Base-by-base conservation (phyloP, 2,113 vertebrate genomes). In the Ranitomeya variabilis region DNA sequence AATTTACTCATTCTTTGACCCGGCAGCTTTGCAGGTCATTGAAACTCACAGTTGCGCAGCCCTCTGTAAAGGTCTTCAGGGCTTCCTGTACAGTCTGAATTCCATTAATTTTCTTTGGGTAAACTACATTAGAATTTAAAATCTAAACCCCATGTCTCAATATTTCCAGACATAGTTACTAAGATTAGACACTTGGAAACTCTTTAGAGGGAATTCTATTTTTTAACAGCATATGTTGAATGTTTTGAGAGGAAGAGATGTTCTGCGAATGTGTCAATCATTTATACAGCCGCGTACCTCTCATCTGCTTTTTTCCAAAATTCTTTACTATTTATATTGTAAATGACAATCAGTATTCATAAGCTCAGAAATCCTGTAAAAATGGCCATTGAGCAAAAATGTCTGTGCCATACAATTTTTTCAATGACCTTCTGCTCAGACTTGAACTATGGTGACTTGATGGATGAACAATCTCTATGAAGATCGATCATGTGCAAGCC, bases 121-220 rank as follows among this genome's bases (percentile, higher is more conserved):
- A 73, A 82, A 59, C 80, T 59, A 71, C 67, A 87, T 74, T 87
- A 79, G 45, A 87, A 80, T 82, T 59, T 87, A 57, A 82, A 51
- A 82, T 87, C 71, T 67, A 82, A 45, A 55, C 57, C 60, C 69
- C 15, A 37, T 0, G 23, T 71, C 51, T 59, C 67, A 74, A 73
- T 88, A 73, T 83, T 76, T 81, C 80, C 87, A 74, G 87, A 76
- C 45, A 15, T 31, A 81, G 64, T 60, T 60, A 59, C 86, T 87
- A 59, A 87, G 86, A 87, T 81, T 87, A 87, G 76, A 87, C 31
- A 37, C 52, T 82, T 71, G 59, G 86, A 71, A 74, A 88, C 52
- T 88, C 80, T 83, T 62, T 82, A 26, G 52, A 79, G 80, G 71
- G 6, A 59, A 67, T 45, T 0, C 21, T 73, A n/a, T 59, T 89